phyloP scores from a whole-genome alignment of 2,797 vertebrate species.

The Telmatherina bonti region DNA sequence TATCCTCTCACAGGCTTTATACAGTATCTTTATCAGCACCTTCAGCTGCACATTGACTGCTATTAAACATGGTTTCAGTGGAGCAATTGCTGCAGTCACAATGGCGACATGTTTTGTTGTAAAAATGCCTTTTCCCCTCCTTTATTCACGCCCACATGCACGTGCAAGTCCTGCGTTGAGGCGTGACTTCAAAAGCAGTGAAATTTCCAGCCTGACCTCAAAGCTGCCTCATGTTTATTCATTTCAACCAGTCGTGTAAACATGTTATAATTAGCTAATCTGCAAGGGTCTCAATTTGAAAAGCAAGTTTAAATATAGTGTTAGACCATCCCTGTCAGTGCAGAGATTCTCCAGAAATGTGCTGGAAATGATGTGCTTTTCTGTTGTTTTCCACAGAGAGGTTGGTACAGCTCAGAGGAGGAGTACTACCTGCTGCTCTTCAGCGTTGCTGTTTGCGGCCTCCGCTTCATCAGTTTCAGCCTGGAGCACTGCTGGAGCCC shows the following conservation, averaged over 20 bases:
- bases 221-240: constrained; percentile 21
- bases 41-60: constrained; percentile 3
- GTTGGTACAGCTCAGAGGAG: constrained; percentile 91
- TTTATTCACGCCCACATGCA: background rate
- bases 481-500: constrained; percentile 89
- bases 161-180: constrained; percentile 14
- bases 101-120: constrained; percentile 18
- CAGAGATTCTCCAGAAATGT: constrained; percentile 18
- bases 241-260: constrained; percentile 1
- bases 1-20: background rate
- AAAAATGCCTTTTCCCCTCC: constrained; percentile 13
- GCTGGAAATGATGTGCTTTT: constrained; percentile 44
- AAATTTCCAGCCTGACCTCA: constrained; percentile 27
- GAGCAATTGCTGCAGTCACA: constrained; percentile 3
- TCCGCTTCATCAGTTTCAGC: constrained; percentile 95
- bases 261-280: constrained; percentile 1
- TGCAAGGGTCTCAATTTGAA: background rate
- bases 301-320: constrained; percentile 4
- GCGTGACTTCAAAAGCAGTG: background rate
- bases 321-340: constrained; percentile 21
- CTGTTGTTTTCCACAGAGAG: constrained; percentile 79
- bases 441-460: constrained; percentile 90
- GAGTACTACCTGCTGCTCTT: constrained; percentile 93
- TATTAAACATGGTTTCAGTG: background rate
- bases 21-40: background rate